Evolutionary conservation across 2,797 vertebrate species (phyloP).

Genomic region (Rhinoraja longicauda): DNA sequence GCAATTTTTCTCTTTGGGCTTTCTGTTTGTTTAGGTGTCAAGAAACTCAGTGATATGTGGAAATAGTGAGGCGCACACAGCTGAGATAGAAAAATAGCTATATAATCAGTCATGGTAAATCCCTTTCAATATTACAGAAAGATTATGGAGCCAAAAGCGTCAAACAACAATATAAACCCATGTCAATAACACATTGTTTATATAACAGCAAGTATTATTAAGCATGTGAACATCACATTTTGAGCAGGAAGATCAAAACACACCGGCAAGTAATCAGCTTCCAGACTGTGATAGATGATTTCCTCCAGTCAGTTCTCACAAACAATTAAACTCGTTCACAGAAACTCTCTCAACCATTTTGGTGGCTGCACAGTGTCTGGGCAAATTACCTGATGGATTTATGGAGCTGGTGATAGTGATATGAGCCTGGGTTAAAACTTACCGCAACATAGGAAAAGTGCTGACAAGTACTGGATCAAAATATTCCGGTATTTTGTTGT

Average conservation of each 20-base stretch:
- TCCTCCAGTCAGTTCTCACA: neutral
- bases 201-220: neutral
- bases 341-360: neutral
- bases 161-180: neutral
- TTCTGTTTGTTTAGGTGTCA: neutral
- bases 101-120: neutral
- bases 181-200: neutral
- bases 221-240: slow-evolving; percentile 2
- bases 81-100: neutral
- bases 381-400: neutral
- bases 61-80: neutral
- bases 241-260: neutral
- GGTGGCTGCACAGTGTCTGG: neutral
- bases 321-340: neutral
- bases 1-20: no score
- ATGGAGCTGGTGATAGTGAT: neutral
- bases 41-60: neutral
- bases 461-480: neutral
- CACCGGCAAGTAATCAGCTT: neutral
- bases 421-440: neutral
- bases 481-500: neutral
- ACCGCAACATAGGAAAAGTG: neutral
- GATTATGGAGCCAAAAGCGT: neutral
- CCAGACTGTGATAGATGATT: neutral
- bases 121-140: neutral